Evolutionary conservation across 2,888 invertebrate species (phyloP), one percentile per base, ranked within the genome.

Genomic region (Ceramica pisi): DNA sequence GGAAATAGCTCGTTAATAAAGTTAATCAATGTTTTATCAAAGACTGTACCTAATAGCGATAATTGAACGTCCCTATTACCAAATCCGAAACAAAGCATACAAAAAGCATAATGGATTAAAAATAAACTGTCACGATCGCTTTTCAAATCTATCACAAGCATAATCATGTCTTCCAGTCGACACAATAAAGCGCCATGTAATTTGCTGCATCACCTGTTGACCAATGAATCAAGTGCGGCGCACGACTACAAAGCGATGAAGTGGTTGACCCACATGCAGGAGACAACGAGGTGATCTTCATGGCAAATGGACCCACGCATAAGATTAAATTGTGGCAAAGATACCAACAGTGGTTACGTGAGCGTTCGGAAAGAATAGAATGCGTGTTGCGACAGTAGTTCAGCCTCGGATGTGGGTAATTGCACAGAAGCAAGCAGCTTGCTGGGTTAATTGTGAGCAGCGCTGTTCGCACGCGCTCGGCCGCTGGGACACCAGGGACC

Each of bases 371-470:
- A 92, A 93, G 89, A 93, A 94, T 92, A 92, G 91, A 92, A 93
- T 90, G 91, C 86, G 86, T 90, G 91, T 94, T 93, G 92, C 93
- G 90, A 93, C 92, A 94, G 87, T 80, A 81, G 89, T 87, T 88
- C 91, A 93, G 88, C 92, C 92, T 93, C 93, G 93, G 91, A 92
- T 92, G 90, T 91, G 83, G 89, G 88, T 92, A 92, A 93, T 91
- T 90, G 87, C 87, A 88, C 87, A 87, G 84, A 83, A 88, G 88
- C 86, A 78, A 87, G 88, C 86, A 89, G 87, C 85, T 88, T 83
- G 86, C 81, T 86, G 81, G 82, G 84, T 89, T 90, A 90, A 90
- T 92, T 90, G 88, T 88, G 76, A 86, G 82, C 85, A 86, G 87
- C 90, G 87, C 89, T 87, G 88, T 93, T 94, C 94, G 92, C 93